Base-by-base conservation (phyloP, 2,797 vertebrate species). In the Clarias platycephalus region DNA sequence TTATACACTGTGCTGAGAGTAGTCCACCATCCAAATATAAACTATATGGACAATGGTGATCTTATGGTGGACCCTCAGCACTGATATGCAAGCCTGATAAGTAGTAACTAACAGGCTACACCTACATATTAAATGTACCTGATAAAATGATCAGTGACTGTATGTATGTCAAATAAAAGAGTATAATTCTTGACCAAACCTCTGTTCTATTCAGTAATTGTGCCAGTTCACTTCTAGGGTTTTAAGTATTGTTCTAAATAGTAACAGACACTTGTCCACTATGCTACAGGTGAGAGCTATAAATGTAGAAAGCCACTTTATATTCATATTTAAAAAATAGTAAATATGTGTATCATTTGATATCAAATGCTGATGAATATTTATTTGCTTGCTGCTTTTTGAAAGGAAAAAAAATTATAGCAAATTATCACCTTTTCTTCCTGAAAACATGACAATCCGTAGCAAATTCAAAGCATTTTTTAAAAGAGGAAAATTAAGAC, bases 1-100 rank as follows among this genome's bases (percentile, higher is more conserved):
- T 53, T 53, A 53, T 75, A 55, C 44, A 74, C 44, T 75, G 3
- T 74, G 44, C 71, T 74, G n/a, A 74, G 71, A 74, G 44, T 72
- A 53, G 71, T 28, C 44, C 44, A 53, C 15, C n/a, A 74, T 72
- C 5, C 34, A 40, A 37, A 40, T 44, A 71, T 13, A 53, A 53
- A 53, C 49, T 49, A 49, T 53, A n/a, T 71, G 20, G 10, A 44
- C 44, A 44, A 1, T 44, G 68, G 20, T 71, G 10, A n/a, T 71
- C 37, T 24, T 44, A 12, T 24, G 9, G 31, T 20, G 66, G 66
- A 22, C 1, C 34, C 4, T 71, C n/a, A 44, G 40, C 4, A 44
- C 1, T 71, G 68, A 44, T n/a, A 71, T 20, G 10, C 20, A 70
- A 70, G 9, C 34, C 67, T 70, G 34, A 70, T 37, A 44, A 70